A percentile compares a stretch with the other conserved stretches of the same genome.
phyloP scores from a whole-genome alignment of 2,888 invertebrate species.

The Oscheius sp. region DNA sequence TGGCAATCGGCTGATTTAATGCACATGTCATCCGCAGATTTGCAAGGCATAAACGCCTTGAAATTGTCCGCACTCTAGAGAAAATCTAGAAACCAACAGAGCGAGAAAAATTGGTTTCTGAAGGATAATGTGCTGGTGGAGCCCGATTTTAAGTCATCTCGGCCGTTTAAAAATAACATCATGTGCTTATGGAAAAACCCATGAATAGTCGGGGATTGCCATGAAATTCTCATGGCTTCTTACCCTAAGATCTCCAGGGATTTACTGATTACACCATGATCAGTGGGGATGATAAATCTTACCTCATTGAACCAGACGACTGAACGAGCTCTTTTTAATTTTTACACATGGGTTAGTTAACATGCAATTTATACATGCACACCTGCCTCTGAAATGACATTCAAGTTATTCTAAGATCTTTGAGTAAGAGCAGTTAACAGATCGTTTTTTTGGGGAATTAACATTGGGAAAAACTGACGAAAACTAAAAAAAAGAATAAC shows the following conservation, averaged over 20 bases:
- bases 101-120: conserved; percentile 14
- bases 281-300: not conserved
- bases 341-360: conserved; percentile 19
- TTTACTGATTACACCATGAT: conserved; percentile 4
- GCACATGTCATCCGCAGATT: conserved; percentile 27
- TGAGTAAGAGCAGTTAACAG: too few relatives aligned
- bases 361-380: conserved; percentile 6
- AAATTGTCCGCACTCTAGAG: not conserved
- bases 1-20: conserved; percentile 14
- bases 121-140: not conserved
- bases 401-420: too few relatives aligned
- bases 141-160: too few relatives aligned
- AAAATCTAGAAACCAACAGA: not conserved
- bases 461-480: too few relatives aligned
- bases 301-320: conserved; percentile 3
- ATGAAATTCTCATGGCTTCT: conserved; percentile 3
- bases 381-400: conserved; percentile 19
- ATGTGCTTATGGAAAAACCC: not conserved
- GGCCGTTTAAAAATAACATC: conserved; percentile 22
- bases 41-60: conserved; percentile 10
- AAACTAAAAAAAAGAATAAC: too few relatives aligned
- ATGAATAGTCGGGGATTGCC: conserved; percentile 22
- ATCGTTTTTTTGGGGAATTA: too few relatives aligned
- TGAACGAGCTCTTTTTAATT: conserved; percentile 2
- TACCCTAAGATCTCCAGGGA: conserved; percentile 2